A percentile compares a stretch with the other conserved stretches of the same genome.
These are phyloP conservation scores for Trachymyrmex cornetzi DNA, from an alignment of 1,140 invertebrate species.

Conservation along the genomic window DNA sequence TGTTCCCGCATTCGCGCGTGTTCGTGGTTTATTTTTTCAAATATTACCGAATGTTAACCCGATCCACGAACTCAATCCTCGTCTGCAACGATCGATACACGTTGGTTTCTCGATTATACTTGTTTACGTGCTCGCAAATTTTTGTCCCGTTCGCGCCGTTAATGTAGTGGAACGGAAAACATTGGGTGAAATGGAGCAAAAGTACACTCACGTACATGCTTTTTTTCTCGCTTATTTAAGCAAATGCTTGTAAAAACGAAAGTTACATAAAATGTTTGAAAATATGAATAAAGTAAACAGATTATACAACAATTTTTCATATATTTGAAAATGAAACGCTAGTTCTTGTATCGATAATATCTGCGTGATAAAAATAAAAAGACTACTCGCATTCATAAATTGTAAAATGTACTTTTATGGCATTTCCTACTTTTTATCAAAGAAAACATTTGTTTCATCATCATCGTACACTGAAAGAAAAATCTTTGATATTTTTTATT, in stretches of 20 bases:
- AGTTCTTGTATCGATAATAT: background rate
- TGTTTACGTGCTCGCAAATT: conserved; percentile 7
- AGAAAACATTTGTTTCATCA: background rate
- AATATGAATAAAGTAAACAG: background rate
- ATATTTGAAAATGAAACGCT: background rate
- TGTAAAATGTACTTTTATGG: background rate
- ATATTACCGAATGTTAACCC: conserved; percentile 19
- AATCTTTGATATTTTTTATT: no score
- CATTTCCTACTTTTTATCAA: background rate
- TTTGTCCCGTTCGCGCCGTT: conserved; percentile 8
- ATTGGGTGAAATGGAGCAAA: background rate
- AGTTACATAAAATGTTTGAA: background rate
- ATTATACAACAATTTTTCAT: background rate
- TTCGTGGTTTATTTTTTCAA: conserved; percentile 19
- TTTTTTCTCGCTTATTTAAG: background rate
- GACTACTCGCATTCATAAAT: background rate
- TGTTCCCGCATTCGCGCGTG: background rate
- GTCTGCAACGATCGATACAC: background rate
- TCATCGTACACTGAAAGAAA: background rate
- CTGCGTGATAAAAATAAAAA: background rate
- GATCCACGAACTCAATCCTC: conserved; percentile 30
- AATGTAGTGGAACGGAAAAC: conserved; percentile 3
- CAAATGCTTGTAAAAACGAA: background rate
- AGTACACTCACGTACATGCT: background rate
- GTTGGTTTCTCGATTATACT: background rate